Conservation (phyloP, 2,797 vertebrate genomes). For the Catamblyrhynchus diadema region DNA sequence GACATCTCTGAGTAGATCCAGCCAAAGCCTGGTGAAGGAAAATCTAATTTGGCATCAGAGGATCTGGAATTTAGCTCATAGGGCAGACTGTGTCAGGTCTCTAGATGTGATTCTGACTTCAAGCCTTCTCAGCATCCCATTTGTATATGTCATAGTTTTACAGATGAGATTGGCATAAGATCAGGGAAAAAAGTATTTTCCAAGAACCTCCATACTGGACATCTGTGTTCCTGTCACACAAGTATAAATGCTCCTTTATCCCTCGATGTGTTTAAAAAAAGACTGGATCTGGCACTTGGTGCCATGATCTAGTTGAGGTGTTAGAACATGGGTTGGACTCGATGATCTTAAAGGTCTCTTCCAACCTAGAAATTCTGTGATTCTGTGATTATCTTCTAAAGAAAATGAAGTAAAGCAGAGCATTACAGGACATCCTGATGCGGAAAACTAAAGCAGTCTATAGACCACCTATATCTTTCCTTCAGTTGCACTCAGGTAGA, state of each 20-base stretch:
- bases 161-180: neutral
- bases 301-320: no score
- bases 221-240: neutral
- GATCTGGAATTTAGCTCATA: neutral
- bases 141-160: neutral
- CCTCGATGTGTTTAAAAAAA: no score
- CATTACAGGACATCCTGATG: neutral
- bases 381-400: no score
- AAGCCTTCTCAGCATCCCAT: neutral
- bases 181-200: neutral
- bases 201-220: neutral
- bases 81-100: neutral
- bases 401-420: neutral
- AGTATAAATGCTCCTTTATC: neutral
- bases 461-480: neutral
- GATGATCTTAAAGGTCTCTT: no score
- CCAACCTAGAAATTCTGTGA: no score
- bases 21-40: neutral
- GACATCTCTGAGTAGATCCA: neutral
- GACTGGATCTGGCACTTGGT: no score
- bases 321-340: no score
- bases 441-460: neutral
- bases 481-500: neutral
- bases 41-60: neutral
- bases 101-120: neutral